Evolutionary conservation across 2,888 invertebrate species (phyloP).

Genomic region (Drosophila percnosoma): DNA sequence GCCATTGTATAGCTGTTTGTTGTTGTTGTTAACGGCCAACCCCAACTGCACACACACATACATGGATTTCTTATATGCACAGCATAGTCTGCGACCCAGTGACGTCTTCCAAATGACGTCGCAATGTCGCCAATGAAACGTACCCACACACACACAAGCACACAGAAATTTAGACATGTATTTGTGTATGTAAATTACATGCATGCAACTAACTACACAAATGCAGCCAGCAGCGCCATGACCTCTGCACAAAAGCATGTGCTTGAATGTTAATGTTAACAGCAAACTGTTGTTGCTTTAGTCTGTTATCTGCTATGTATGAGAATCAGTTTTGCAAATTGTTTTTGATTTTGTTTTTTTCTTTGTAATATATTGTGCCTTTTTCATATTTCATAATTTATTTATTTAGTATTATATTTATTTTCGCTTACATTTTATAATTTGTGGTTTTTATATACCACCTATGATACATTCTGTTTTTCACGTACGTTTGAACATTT

Average conservation of each 20-base stretch:
- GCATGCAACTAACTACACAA: slow-evolving; percentile 16
- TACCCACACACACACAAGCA: slow-evolving; percentile 8
- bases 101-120: slow-evolving; percentile 56
- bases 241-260: slow-evolving; percentile 41
- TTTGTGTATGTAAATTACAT: slow-evolving; percentile 9
- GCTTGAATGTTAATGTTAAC: slow-evolving; percentile 37
- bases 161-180: not conserved
- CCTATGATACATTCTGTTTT: not conserved
- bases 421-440: not conserved
- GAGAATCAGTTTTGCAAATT: not conserved
- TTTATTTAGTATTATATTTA: not conserved
- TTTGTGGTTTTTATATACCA: not conserved
- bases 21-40: slow-evolving; percentile 49
- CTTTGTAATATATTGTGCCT: not conserved
- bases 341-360: not conserved
- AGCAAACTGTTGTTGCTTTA: slow-evolving; percentile 7
- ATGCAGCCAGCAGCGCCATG: slow-evolving; percentile 35
- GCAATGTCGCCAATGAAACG: slow-evolving; percentile 38
- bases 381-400: not conserved
- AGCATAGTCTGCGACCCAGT: slow-evolving; percentile 52
- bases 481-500: not conserved
- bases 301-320: not conserved
- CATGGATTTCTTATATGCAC: not conserved
- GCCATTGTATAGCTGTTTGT: slow-evolving; percentile 27
- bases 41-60: slow-evolving; percentile 16